Conservation (phyloP, 1,140 invertebrate genomes). For the Eubasilissa regina region DNA sequence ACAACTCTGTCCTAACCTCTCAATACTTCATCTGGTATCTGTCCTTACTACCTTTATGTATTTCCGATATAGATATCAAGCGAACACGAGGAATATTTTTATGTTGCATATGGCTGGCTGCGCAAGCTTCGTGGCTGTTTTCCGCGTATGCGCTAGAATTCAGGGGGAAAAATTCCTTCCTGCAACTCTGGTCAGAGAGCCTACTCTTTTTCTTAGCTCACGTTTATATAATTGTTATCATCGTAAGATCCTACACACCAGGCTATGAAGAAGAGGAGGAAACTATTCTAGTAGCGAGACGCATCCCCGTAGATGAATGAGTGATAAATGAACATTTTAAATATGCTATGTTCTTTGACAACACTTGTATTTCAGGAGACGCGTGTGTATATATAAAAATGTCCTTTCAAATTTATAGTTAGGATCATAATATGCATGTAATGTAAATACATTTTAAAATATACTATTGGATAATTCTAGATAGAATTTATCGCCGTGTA, state of each 20-base stretch:
- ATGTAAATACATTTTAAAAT: not conserved
- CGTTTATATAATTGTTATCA: slow-evolving; percentile 79
- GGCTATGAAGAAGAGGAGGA: slow-evolving; percentile 43
- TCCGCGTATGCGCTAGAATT: slow-evolving; percentile 95
- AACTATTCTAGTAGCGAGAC: slow-evolving; percentile 6
- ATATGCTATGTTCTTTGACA: not conserved
- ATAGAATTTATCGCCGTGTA: not conserved
- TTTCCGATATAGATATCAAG: slow-evolving; percentile 77
- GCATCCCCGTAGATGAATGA: not conserved
- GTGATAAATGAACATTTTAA: not conserved
- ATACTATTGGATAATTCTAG: not conserved
- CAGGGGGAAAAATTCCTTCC: slow-evolving; percentile 85
- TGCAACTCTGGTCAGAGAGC: slow-evolving; percentile 84
- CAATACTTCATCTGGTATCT: slow-evolving; percentile 99
- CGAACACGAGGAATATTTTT: slow-evolving; percentile 67
- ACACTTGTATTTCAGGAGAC: not conserved
- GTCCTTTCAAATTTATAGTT: not conserved
- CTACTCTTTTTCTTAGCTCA: slow-evolving; percentile 86
- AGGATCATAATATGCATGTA: not conserved
- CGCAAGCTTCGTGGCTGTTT: slow-evolving; percentile 90
- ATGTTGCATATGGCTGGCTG: slow-evolving; percentile 81
- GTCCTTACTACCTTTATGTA: slow-evolving; percentile 86
- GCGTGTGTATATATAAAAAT: not conserved
- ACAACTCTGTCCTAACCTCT: slow-evolving; percentile 97
- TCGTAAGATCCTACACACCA: slow-evolving; percentile 76